Evolutionary conservation across 2,888 invertebrate genomes (phyloP).

Genomic region (Byasa hedistus): DNA sequence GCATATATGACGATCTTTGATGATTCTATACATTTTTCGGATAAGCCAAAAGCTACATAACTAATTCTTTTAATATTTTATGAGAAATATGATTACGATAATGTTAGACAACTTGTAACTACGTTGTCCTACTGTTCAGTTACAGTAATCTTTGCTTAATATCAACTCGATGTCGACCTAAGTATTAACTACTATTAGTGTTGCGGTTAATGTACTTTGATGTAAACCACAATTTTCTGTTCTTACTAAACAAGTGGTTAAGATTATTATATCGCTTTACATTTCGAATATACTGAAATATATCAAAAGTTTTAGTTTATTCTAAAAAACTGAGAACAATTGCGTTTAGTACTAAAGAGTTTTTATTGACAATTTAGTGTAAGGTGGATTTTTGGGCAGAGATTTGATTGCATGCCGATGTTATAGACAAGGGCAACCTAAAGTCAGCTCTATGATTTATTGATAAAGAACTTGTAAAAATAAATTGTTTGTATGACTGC

Average conservation of each 20-base stretch:
- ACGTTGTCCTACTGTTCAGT: slow-evolving; percentile 4
- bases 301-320: not conserved
- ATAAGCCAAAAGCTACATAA: too few species aligned
- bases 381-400: too few species aligned
- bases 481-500: too few species aligned
- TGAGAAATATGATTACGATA: not conserved
- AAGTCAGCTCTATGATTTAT: too few species aligned
- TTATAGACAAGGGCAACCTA: too few species aligned
- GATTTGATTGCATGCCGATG: too few species aligned
- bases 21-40: too few species aligned
- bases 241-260: slow-evolving; percentile 3
- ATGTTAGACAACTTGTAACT: slow-evolving; percentile 4
- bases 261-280: not conserved
- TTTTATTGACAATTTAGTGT: too few species aligned
- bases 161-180: slow-evolving; percentile 5
- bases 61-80: not conserved
- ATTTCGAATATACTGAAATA: not conserved
- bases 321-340: too few species aligned
- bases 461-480: too few species aligned
- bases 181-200: slow-evolving; percentile 17
- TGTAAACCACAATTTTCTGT: slow-evolving; percentile 21
- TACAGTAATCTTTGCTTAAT: slow-evolving; percentile 18
- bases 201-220: slow-evolving; percentile 22
- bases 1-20: too few species aligned
- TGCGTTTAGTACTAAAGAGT: too few species aligned